Percentiles rank a stretch among this genome's conserved stretches.
Conservation (phyloP, 1,140 invertebrate genomes). For the Caenorhabditis remanei region DNA sequence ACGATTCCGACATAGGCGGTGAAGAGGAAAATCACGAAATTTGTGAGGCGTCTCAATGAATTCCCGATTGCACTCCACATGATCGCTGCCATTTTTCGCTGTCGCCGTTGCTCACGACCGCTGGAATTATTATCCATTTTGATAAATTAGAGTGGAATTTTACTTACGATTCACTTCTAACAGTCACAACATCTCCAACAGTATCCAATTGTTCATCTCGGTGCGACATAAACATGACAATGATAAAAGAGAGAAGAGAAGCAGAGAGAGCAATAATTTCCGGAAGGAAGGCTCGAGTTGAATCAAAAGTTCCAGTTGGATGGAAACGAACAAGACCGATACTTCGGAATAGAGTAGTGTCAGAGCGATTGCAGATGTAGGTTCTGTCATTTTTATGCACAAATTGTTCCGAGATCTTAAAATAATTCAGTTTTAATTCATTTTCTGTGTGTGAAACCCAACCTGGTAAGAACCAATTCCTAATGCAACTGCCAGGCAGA, state of each 20-base stretch:
- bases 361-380: slow-evolving; percentile 34
- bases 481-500: slow-evolving; percentile 20
- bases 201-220: slow-evolving; percentile 48
- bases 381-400: slow-evolving; percentile 41
- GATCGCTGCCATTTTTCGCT: slow-evolving; percentile 29
- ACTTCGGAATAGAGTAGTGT: slow-evolving; percentile 35
- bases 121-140: not conserved
- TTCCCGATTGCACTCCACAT: slow-evolving; percentile 52
- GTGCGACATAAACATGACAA: slow-evolving; percentile 52
- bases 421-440: no score
- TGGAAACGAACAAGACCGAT: slow-evolving; percentile 57
- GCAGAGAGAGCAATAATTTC: slow-evolving; percentile 70
- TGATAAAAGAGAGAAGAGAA: slow-evolving; percentile 71
- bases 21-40: slow-evolving; percentile 64
- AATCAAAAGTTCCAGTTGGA: slow-evolving; percentile 48
- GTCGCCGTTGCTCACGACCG: slow-evolving; percentile 16
- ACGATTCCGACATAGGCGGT: slow-evolving; percentile 65
- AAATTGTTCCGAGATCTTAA: slow-evolving; percentile 18
- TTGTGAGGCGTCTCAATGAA: slow-evolving; percentile 49
- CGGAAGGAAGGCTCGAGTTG: slow-evolving; percentile 65
- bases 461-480: slow-evolving; percentile 61
- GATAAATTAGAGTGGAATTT: not conserved
- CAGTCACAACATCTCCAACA: slow-evolving; percentile 63
- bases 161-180: slow-evolving; percentile 60
- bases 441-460: no score